phyloP scores from a whole-genome alignment of 2,113 vertebrate genomes.

The Platycercus adscitus region DNA sequence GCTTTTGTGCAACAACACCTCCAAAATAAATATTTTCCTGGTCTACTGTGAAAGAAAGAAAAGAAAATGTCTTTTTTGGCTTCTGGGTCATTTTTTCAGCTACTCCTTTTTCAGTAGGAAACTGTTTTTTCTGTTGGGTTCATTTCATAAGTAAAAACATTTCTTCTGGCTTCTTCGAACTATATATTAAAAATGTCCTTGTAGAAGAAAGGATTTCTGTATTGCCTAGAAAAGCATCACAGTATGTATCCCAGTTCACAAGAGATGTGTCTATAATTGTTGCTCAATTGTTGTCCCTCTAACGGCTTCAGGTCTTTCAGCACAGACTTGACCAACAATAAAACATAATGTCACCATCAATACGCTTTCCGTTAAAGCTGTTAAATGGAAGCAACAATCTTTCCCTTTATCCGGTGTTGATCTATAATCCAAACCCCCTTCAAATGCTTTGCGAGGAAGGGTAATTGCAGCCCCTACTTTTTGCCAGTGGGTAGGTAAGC shows the following conservation, averaged over 20 bases:
- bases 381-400: conserved; percentile 29
- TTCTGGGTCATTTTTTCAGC: not conserved
- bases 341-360: conserved; percentile 21
- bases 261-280: conserved; percentile 60
- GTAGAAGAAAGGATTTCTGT: not conserved
- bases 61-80: not conserved
- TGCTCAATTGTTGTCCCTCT: conserved; percentile 38
- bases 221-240: not conserved
- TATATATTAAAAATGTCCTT: not conserved
- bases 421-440: conserved; percentile 5
- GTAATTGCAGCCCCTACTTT: not conserved
- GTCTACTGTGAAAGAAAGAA: not conserved
- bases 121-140: not conserved
- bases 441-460: not conserved
- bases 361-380: not conserved
- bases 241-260: conserved; percentile 6
- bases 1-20: not conserved
- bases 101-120: not conserved
- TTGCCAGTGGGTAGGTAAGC: not conserved
- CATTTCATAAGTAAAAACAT: not conserved
- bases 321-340: conserved; percentile 22
- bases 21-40: conserved; percentile 25
- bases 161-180: not conserved
- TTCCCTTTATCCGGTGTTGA: not conserved
- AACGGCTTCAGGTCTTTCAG: conserved; percentile 35